Evolutionary conservation across 1,140 invertebrate species (phyloP), one percentile per base, ranked within the genome.

Genomic region (Microplitis mediator): DNA sequence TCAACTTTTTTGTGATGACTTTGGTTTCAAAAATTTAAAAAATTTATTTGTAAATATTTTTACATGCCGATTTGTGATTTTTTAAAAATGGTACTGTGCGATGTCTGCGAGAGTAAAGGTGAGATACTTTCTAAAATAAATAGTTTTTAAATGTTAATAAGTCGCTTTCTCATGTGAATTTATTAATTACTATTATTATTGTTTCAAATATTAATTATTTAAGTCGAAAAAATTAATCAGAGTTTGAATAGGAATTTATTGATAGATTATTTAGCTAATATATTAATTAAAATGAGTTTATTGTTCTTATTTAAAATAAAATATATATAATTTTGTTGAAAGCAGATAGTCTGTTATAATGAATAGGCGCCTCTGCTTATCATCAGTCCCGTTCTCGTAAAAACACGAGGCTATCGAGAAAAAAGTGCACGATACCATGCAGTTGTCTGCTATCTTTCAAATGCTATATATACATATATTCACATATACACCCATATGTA

Each of bases 61-160:
- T 16, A 36, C 61, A 23, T 11, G 34, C 4, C 50, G 32, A 31
- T 34, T 62, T 63, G 39, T 45, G n/a, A 4, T 61, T 16, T 11
- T 23, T 34, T n/a, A 52, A 63, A 69, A 67, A 85, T 85, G 83
- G 82, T 85, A 8, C 74, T 85, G 11, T 85, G 83, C 70, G 82
- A 85, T 77, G 82, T 82, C 69, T 85, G 82, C 71, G 82, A 84
- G 56, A 80, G 77, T 74, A 84, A 84, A 83, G 83, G 83, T 85
- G 68, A 80, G 73, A 74, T 35, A 35, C 39, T 45, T 45, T 45
- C 39, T 45, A 45, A 45, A 45, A 45, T 45, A 45, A 45, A 45
- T 45, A 45, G 39, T 45, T 45, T 45, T 45, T 45, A 45, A 45
- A 45, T 45, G 39, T 45, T 45, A 45, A 45, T 45, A 45, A 45